These are phyloP conservation scores for Galerucella calmariensis DNA, from an alignment of 2,888 invertebrate species.

Conservation along the genomic window DNA sequence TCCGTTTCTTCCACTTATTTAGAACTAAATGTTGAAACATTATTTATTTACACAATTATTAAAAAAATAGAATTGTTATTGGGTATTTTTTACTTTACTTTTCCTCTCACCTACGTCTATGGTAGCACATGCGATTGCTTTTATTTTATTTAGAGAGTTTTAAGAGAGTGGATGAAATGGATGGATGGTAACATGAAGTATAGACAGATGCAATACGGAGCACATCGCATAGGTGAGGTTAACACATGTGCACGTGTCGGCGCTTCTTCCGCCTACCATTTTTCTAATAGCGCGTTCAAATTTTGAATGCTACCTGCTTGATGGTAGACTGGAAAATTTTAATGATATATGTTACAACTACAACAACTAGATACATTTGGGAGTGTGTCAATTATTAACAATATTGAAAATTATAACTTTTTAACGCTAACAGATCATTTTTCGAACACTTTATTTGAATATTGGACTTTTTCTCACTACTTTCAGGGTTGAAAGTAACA, in stretches of 20 bases:
- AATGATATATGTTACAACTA: conserved; percentile 1
- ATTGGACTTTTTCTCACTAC: too few relatives aligned
- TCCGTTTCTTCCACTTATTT: too few relatives aligned
- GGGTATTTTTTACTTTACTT: neutral
- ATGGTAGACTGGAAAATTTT: conserved; percentile 1
- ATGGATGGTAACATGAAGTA: conserved; percentile 41
- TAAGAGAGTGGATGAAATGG: conserved; percentile 25
- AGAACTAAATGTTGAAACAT: too few relatives aligned
- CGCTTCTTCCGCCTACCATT: conserved; percentile 50
- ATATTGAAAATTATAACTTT: neutral
- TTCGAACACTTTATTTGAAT: too few relatives aligned
- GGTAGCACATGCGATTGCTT: conserved; percentile 50
- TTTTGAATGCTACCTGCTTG: conserved; percentile 28
- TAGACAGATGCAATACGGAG: conserved; percentile 52
- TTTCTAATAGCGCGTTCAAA: conserved; percentile 32
- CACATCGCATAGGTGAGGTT: conserved; percentile 35
- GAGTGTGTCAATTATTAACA: neutral
- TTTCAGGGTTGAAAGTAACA: too few relatives aligned
- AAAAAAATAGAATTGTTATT: neutral
- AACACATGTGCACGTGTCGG: conserved; percentile 53
- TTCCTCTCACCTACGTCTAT: conserved; percentile 12
- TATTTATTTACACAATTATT: too few relatives aligned
- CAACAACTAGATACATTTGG: neutral
- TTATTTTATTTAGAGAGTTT: conserved; percentile 47
- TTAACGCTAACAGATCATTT: too few relatives aligned